Base-by-base conservation (phyloP, 1,140 invertebrate genomes). In the Cydia splendana region DNA sequence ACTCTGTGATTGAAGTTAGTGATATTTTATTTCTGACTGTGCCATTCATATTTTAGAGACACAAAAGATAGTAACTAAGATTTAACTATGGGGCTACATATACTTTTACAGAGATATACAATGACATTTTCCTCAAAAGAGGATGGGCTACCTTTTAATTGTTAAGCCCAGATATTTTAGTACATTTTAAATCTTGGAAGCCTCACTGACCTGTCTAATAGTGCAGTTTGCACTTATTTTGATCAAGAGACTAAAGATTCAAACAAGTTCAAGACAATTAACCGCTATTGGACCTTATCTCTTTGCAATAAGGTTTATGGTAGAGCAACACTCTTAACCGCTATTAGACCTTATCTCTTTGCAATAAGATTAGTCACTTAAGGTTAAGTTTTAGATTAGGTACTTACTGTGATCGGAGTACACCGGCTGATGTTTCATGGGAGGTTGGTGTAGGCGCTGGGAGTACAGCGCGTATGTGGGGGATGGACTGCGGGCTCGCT, bases 401-500 rank as follows among this genome's bases (percentile, higher is more conserved):
- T 78, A 88, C 91, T 91, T 77, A 93, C 93, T 93, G 75, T 93
- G 91, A 79, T 92, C 91, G 34, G 87, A 87, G 71, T 92, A 92
- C 0, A 92, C 88, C n/a, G 82, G 77, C 34, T 92, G 89, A 69
- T 91, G 91, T 80, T 92, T 92, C 84, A 93, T 93, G 57, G 88
- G 87, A 4, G 88, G 90, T 30, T 89, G 88, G 78, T 92, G 94
- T 24, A 93, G 77, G 76, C 94, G 90, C 78, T 92, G 93, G 30
- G 94, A 82, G 38, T 92, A 92, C 48, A 93, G 85, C 12, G 94
- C 89, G 76, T 94, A 95, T 5, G 93, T 94, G 0, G 94, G 94
- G 6, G 94, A 95, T 0, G 94, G 94, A 74, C 94, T 95, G 4
- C 94, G 87, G 6, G 88, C 91, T 12, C 94, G 87, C 78, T 95